Base-by-base conservation (phyloP, 2,113 vertebrate species). In the Dolichallabes microphthalmus region DNA sequence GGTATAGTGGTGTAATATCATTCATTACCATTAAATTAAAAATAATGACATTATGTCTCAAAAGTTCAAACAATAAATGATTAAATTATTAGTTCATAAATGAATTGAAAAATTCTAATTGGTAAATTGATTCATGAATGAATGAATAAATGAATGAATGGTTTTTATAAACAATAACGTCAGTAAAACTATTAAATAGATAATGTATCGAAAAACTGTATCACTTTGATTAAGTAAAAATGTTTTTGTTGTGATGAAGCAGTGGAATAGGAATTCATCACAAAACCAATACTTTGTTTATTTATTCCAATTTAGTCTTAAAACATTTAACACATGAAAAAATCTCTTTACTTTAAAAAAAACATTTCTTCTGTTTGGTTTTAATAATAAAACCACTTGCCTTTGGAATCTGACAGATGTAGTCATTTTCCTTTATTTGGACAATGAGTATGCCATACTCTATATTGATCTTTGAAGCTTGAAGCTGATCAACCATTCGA, bases 401-500 rank as follows among this genome's bases (percentile, higher is more conserved):
- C 77, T 11, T 13, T 19, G 55, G 57, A 30, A 12, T 35, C 19
- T 80, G 15, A 50, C 22, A 80, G 39, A 76, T 76, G n/a, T 15
- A 53, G 5, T 27, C 8, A 64, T 80, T 5, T 63, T 6, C 1
- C 13, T 32, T 45, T 14, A 76, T n/a, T 58, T 52, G 55, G 35
- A n/a, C 14, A 50, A 60, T 57, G 61, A 39, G 60, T 20, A 63
- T 45, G 77, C 73, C 74, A 78, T 73, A 64, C 45, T 27, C 45
- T 27, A 45, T 7, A 45, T 45, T 45, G 45, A 53, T 55, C 39
- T 73, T 45, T 52, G 25, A 52, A 30, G 20, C 53, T 74, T 88
- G 50, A 81, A 75, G 69, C 50, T 35, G 17, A 81, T 87, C 58
- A 45, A 25, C 20, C 30, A 35, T 69, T 69, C 32, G 20, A 39